phyloP scores from a whole-genome alignment of 2,797 vertebrate genomes.

The Lacerta bilineata region DNA sequence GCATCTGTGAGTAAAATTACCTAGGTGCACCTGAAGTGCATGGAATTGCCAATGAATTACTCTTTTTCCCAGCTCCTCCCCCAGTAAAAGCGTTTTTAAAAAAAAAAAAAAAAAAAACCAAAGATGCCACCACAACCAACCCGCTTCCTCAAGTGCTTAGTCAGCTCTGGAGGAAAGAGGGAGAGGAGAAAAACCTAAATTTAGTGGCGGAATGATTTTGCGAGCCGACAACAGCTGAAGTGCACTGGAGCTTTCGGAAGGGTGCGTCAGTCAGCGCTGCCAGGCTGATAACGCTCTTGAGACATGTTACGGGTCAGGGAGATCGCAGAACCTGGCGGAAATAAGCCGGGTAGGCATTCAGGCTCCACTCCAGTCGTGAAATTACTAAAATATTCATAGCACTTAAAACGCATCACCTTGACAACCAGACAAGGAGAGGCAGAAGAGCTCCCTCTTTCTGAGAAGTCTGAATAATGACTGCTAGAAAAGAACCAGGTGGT shows the following conservation, averaged over 20 bases:
- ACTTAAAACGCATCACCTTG: conserved; percentile 19
- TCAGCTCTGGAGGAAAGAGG: neutral
- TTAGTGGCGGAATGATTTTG: neutral
- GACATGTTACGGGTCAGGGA: neutral
- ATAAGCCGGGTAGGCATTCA: conserved; percentile 12
- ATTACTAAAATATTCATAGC: conserved; percentile 28
- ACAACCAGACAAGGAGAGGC: conserved; percentile 19
- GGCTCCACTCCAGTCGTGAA: neutral
- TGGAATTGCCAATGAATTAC: neutral
- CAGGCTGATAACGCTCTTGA: neutral
- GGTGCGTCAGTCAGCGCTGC: conserved; percentile 29
- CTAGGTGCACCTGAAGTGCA: too few species aligned
- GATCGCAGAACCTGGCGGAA: neutral
- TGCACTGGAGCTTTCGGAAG: neutral
- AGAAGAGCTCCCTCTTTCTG: conserved; percentile 2
- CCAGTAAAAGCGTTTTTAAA: neutral
- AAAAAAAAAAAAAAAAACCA: too few species aligned
- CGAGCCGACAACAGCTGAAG: conserved; percentile 17
- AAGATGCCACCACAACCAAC: neutral
- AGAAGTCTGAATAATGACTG: conserved; percentile 3
- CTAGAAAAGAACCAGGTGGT: neutral
- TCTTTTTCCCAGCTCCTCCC: neutral
- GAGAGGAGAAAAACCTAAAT: neutral
- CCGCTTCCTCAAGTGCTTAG: neutral
- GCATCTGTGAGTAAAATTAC: too few species aligned